Percentiles rank a stretch among this genome's conserved stretches.
Evolutionary conservation across 2,888 invertebrate species (phyloP).

Genomic region (Eueremaeus valkanovi): DNA sequence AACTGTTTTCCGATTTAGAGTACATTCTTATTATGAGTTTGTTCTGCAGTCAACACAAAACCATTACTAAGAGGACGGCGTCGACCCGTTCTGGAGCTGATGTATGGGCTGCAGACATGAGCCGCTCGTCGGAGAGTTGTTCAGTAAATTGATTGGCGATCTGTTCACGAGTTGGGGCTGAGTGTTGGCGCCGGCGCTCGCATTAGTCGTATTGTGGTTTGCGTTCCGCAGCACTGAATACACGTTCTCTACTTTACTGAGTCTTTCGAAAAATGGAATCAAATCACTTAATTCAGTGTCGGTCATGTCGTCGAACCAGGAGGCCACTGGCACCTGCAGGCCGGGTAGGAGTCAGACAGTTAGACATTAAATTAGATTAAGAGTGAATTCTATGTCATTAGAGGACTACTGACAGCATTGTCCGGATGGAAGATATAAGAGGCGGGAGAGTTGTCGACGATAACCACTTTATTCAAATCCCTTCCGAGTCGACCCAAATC

Average conservation of each 20-base stretch:
- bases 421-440: slow-evolving; percentile 99
- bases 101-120: slow-evolving; percentile 28
- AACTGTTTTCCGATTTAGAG: neutral
- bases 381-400: neutral
- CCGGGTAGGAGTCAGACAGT: neutral
- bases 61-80: slow-evolving; percentile 24
- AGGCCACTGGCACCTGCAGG: slow-evolving; percentile 85
- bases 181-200: slow-evolving; percentile 3
- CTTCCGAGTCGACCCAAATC: slow-evolving; percentile 96
- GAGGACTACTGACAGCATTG: slow-evolving; percentile 81
- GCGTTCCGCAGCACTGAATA: slow-evolving; percentile 69
- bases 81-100: slow-evolving; percentile 31
- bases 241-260: slow-evolving; percentile 94
- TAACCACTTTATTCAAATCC: slow-evolving; percentile 91
- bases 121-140: neutral
- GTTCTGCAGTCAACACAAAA: slow-evolving; percentile 29
- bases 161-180: slow-evolving; percentile 14
- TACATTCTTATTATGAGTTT: neutral
- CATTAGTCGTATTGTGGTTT: slow-evolving; percentile 3
- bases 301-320: slow-evolving; percentile 99
- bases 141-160: slow-evolving; percentile 34
- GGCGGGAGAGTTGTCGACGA: slow-evolving; percentile 99
- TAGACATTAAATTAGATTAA: too few species aligned
- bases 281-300: slow-evolving; percentile 95
- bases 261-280: slow-evolving; percentile 95